Percentiles rank a stretch among this genome's conserved stretches.
Evolutionary conservation across 2,797 vertebrate genomes (phyloP).

Genomic region (Gouania willdenowi): DNA sequence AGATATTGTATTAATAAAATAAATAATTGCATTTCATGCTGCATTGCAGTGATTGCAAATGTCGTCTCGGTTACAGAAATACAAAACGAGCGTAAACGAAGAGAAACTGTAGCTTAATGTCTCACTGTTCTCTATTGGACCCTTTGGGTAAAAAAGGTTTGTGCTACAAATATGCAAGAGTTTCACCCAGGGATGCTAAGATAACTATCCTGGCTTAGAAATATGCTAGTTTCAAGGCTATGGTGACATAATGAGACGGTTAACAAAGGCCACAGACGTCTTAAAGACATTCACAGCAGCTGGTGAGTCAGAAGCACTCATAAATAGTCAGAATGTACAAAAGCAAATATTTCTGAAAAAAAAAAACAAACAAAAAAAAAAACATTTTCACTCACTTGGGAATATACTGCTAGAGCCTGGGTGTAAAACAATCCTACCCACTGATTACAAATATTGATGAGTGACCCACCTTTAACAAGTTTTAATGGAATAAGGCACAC

Average conservation of each 20-base stretch:
- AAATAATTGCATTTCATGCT: background rate
- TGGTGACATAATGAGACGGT: conserved; percentile 41
- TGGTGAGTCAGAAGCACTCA: conserved; percentile 19
- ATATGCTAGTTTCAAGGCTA: conserved; percentile 13
- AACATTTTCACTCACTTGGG: background rate
- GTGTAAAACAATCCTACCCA: background rate
- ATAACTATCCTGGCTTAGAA: conserved; percentile 8
- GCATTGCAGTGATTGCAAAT: background rate
- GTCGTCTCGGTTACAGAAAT: background rate
- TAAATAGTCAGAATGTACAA: background rate
- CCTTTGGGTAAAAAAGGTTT: conserved; percentile 5
- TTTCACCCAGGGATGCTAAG: conserved; percentile 10
- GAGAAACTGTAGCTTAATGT: conserved; percentile 11
- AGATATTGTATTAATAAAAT: too few relatives aligned
- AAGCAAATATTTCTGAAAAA: background rate
- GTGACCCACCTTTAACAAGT: background rate
- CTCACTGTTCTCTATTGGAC: conserved; percentile 6
- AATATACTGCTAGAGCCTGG: background rate
- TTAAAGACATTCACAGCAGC: background rate
- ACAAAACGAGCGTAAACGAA: background rate
- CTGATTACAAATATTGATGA: conserved; percentile 7
- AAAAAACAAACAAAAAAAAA: background rate
- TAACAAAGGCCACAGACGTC: conserved; percentile 26
- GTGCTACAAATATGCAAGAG: too few relatives aligned
- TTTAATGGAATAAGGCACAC: background rate